Base-by-base conservation (phyloP, 2,888 invertebrate genomes). In the Oligia fasciuncula region DNA sequence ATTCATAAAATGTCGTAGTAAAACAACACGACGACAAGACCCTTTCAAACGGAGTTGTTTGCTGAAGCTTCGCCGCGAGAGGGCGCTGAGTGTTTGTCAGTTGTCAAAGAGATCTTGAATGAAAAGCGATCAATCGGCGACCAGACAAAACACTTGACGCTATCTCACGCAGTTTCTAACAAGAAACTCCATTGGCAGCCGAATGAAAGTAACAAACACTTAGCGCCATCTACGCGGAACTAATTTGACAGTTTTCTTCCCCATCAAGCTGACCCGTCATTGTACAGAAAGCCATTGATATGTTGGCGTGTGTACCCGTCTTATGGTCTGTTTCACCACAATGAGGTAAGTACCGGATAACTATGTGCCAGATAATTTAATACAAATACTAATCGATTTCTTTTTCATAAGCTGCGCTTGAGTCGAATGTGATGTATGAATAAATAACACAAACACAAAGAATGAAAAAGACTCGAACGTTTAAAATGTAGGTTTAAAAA, bases 401-500 rank as follows among this genome's bases (percentile, higher is more conserved):
- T 35, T 76, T 74, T 78, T 35, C 63, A 76, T 43, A 74, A 51
- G 67, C 43, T 63, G 67, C 63, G 73, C 19, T 65, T 29, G 43
- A 46, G 63, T 62, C 23, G 46, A 78, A 60, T 85, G 85, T 85
- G 82, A 85, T 85, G 79, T 76, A 79, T 74, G 73, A 74, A 76
- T 67, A 14, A 84, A 29, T 72, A 65, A 68, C 40, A 67, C 70
- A 70, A 81, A 71, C 40, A 4, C 29, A 76, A 71, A 51, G 23
- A 62, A 29, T 54, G n/a, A 65, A 77, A 80, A 54, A 71, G 0
- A 54, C 40, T 13, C 4, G 14, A n/a, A 23, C 11, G 1, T 13
- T 63, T 19, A 54, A 73, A 73, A 66, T 1, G 6, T 14, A 40
- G 1, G 2, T 57, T 51, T 17, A 23, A n/a, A 49, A 43, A 43